These are phyloP conservation scores for Microtus montanus DNA, from an alignment of 2,113 vertebrate genomes.

Conservation along the genomic window DNA sequence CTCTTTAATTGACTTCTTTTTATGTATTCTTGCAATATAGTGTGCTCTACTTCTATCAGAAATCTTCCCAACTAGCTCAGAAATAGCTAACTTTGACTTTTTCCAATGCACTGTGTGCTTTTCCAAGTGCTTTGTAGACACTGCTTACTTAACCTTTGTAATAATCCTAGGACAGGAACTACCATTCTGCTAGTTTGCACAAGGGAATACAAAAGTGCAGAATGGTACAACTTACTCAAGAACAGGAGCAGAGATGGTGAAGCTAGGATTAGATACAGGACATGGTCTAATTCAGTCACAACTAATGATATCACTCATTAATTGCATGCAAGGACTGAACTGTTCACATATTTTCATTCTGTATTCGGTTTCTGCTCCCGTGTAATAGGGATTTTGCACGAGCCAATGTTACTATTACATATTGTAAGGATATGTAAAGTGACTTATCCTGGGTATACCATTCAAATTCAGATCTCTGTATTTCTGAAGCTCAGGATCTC, in stretches of 20 bases:
- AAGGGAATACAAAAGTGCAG: neutral
- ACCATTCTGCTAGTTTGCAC: neutral
- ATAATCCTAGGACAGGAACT: no score
- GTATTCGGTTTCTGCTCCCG: neutral
- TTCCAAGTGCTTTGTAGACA: neutral
- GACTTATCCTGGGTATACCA: neutral
- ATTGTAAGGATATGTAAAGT: neutral
- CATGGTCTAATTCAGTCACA: neutral
- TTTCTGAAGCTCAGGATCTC: neutral
- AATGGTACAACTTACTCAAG: neutral
- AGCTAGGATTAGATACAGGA: neutral
- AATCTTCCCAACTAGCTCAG: neutral
- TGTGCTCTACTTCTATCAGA: neutral
- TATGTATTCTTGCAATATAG: neutral
- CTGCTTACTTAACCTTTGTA: neutral
- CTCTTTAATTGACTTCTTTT: neutral
- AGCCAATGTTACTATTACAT: neutral
- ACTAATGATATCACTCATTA: neutral
- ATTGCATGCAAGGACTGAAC: neutral
- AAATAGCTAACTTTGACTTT: neutral
- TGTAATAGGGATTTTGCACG: neutral
- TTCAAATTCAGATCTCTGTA: neutral
- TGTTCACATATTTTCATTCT: neutral
- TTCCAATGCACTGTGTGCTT: neutral
- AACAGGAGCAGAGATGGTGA: neutral